A percentile compares a stretch with the other conserved stretches of the same genome.
Evolutionary conservation across 2,888 invertebrate genomes (phyloP).

Genomic region (Brachypalpus laphriformis): DNA sequence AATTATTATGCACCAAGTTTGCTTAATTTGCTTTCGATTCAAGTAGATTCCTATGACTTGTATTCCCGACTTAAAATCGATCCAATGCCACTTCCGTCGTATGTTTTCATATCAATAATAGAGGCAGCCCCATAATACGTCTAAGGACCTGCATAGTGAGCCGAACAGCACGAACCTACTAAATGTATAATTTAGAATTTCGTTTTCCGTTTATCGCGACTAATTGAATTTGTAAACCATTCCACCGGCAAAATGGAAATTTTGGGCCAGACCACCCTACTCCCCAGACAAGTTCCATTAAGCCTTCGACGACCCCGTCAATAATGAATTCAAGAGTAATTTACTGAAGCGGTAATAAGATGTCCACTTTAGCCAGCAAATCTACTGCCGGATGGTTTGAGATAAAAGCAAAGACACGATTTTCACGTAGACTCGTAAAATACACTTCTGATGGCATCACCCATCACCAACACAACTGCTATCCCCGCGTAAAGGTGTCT

Average conservation of each 20-base stretch:
- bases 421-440: constrained; percentile 54
- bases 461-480: neutral
- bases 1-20: too few species aligned
- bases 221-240: constrained; percentile 1
- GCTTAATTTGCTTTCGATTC: neutral
- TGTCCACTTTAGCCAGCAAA: constrained; percentile 45
- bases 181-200: neutral
- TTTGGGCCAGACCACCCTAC: neutral
- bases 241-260: neutral
- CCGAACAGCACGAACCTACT: neutral
- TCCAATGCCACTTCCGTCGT: neutral
- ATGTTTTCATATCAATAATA: neutral
- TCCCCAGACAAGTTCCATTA: constrained; percentile 12
- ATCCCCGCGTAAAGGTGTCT: constrained; percentile 38
- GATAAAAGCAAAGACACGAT: constrained; percentile 38
- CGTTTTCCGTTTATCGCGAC: neutral
- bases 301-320: constrained; percentile 21
- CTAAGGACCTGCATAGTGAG: neutral
- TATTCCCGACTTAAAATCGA: neutral
- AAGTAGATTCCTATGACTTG: neutral
- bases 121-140: too few species aligned
- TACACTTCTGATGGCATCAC: constrained; percentile 33
- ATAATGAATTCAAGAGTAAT: constrained; percentile 46
- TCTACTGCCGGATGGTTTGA: neutral
- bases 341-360: constrained; percentile 35